A percentile compares a stretch with the other conserved stretches of the same genome.
phyloP scores from a whole-genome alignment of 2,888 invertebrate genomes.

The Asteroscopus sphinx region DNA sequence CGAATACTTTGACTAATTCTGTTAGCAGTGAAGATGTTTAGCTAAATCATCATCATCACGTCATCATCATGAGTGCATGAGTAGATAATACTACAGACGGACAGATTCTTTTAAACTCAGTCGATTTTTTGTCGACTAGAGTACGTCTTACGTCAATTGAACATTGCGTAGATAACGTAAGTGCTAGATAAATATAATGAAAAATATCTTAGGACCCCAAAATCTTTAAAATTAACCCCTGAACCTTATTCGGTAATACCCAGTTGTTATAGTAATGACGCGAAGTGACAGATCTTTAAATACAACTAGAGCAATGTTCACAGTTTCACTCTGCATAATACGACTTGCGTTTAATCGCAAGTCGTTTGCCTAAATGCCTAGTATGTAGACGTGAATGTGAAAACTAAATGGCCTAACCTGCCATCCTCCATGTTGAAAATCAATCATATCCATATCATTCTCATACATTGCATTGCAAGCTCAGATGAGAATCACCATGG shows the following conservation, averaged over 20 bases:
- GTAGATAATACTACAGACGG: conserved; percentile 20
- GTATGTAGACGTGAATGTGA: conserved; percentile 2
- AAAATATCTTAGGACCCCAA: conserved; percentile 4
- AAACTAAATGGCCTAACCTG: conserved; percentile 1
- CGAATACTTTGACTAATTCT: conserved; percentile 70
- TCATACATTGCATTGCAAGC: conserved; percentile 84
- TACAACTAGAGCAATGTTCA: conserved; percentile 11
- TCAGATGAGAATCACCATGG: conserved; percentile 77
- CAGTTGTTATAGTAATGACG: conserved; percentile 13
- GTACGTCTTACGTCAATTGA: conserved; percentile 6
- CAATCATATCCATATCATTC: conserved; percentile 67
- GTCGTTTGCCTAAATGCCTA: not conserved
- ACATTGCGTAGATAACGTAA: conserved; percentile 13
- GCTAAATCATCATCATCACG: conserved; percentile 50
- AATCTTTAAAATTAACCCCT: not conserved
- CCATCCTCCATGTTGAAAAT: conserved; percentile 1
- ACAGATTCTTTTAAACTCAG: not conserved
- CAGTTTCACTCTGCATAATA: not conserved
- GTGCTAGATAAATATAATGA: conserved; percentile 14
- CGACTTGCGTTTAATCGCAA: conserved; percentile 2
- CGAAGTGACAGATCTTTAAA: conserved; percentile 4
- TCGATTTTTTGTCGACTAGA: conserved; percentile 2
- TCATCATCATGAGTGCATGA: conserved; percentile 18
- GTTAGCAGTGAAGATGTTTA: conserved; percentile 66
- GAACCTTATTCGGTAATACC: conserved; percentile 2